Conservation (phyloP, 2,888 invertebrate genomes). For the Charanyca ferruginea region DNA sequence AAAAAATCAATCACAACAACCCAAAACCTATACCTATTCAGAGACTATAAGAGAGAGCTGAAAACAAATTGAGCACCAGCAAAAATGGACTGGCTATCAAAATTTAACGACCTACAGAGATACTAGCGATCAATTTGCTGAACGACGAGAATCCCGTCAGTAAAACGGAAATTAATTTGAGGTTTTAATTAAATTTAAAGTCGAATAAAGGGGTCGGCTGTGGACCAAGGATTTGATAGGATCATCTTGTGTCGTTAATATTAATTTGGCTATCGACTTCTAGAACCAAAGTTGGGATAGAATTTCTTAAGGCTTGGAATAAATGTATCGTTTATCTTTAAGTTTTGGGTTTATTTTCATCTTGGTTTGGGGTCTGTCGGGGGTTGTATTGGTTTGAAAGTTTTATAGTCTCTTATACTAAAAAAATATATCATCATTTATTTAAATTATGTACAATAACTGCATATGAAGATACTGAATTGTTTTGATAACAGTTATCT, state of each 20-base stretch:
- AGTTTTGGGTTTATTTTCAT: constrained; percentile 28
- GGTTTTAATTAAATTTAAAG: constrained; percentile 78
- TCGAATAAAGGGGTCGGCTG: constrained; percentile 62
- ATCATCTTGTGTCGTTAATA: constrained; percentile 67
- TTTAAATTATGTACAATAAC: not conserved
- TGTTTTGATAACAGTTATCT: too few species aligned
- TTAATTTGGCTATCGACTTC: constrained; percentile 64
- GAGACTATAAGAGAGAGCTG: constrained; percentile 14
- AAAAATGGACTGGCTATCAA: constrained; percentile 62
- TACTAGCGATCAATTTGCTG: constrained; percentile 65
- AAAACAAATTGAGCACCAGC: constrained; percentile 39
- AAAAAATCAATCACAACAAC: constrained; percentile 2
- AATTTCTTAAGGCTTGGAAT: constrained; percentile 30
- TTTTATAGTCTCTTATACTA: not conserved
- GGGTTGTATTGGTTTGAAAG: constrained; percentile 8
- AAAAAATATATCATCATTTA: not conserved
- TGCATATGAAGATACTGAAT: not conserved
- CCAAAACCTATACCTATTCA: constrained; percentile 13
- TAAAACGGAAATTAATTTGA: constrained; percentile 72
- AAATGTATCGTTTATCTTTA: constrained; percentile 42
- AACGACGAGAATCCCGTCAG: constrained; percentile 61
- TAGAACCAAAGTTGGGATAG: constrained; percentile 42
- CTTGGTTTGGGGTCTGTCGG: constrained; percentile 14
- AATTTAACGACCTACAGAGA: constrained; percentile 62
- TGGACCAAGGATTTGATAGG: constrained; percentile 62